phyloP scores from a whole-genome alignment of 2,888 invertebrate genomes.

The Myathropa florea region DNA sequence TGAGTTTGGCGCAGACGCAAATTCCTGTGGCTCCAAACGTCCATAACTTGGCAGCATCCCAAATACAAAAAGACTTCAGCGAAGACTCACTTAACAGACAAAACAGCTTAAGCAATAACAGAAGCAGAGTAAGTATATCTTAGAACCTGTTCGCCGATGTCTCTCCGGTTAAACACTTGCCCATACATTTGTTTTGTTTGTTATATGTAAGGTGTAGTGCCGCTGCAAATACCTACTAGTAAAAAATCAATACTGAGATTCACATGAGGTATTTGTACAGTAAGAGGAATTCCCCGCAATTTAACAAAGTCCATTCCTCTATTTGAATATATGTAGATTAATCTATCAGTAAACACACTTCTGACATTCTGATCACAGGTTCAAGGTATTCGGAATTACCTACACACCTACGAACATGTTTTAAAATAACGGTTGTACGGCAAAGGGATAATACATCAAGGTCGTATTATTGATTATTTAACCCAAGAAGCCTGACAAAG shows the following conservation, averaged over 20 bases:
- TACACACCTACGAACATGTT: slow-evolving; percentile 15
- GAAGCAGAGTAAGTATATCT: slow-evolving; percentile 77
- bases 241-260: not conserved
- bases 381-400: slow-evolving; percentile 33
- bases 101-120: slow-evolving; percentile 79
- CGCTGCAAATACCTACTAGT: not conserved
- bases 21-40: slow-evolving; percentile 80
- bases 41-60: slow-evolving; percentile 77
- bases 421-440: not conserved
- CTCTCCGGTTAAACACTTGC: not conserved
- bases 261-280: not conserved
- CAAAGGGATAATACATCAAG: slow-evolving; percentile 47
- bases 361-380: slow-evolving; percentile 50
- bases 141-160: not conserved
- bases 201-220: not conserved
- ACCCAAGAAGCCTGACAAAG: slow-evolving; percentile 38
- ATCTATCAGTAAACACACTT: slow-evolving; percentile 25
- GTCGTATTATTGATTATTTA: slow-evolving; percentile 56
- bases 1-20: slow-evolving; percentile 81
- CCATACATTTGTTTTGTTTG: not conserved
- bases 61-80: slow-evolving; percentile 76
- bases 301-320: slow-evolving; percentile 4
- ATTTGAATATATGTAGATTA: slow-evolving; percentile 13
- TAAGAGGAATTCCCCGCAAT: slow-evolving; percentile 57
- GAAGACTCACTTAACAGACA: slow-evolving; percentile 79